phyloP scores from a whole-genome alignment of 2,113 vertebrate genomes.

The Turnix velox region DNA sequence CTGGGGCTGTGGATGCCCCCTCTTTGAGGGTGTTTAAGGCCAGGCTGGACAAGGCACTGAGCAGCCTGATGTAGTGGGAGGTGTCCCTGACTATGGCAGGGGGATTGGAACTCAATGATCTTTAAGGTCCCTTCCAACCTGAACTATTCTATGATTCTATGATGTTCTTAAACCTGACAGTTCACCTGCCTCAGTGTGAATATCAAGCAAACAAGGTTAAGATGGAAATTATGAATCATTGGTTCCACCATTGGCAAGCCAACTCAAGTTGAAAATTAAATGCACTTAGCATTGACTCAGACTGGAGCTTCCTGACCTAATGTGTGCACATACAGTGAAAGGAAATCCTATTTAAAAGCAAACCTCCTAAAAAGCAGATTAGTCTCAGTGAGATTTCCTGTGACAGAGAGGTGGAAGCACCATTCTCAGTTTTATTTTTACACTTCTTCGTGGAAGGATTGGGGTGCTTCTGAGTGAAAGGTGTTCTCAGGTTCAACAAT shows the following conservation, averaged over 20 bases:
- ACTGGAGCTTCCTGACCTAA: conserved; percentile 63
- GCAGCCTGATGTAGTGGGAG: no score
- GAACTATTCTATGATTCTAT: no score
- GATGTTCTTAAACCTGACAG: not conserved
- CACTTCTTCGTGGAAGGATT: not conserved
- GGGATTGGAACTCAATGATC: no score
- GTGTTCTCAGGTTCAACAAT: not conserved
- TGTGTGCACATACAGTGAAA: conserved; percentile 12
- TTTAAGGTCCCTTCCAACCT: no score
- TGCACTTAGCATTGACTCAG: conserved; percentile 67
- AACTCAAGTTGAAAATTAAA: conserved; percentile 65
- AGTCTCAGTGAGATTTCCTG: conserved; percentile 21
- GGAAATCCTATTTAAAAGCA: conserved; percentile 67
- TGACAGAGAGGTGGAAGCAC: not conserved
- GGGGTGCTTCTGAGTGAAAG: not conserved
- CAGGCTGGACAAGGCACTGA: no score
- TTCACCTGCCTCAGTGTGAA: conserved; percentile 28
- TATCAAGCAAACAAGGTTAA: conserved; percentile 50
- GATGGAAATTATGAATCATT: conserved; percentile 71
- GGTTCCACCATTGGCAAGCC: conserved; percentile 45
- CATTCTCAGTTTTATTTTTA: not conserved
- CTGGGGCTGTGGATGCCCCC: no score
- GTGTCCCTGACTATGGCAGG: no score
- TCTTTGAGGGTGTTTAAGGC: no score
- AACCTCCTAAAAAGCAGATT: conserved; percentile 39